A percentile compares a stretch with the other conserved stretches of the same genome.
These are phyloP conservation scores for Cirrhinus mrigala DNA, from an alignment of 2,797 vertebrate genomes.

Conservation along the genomic window DNA sequence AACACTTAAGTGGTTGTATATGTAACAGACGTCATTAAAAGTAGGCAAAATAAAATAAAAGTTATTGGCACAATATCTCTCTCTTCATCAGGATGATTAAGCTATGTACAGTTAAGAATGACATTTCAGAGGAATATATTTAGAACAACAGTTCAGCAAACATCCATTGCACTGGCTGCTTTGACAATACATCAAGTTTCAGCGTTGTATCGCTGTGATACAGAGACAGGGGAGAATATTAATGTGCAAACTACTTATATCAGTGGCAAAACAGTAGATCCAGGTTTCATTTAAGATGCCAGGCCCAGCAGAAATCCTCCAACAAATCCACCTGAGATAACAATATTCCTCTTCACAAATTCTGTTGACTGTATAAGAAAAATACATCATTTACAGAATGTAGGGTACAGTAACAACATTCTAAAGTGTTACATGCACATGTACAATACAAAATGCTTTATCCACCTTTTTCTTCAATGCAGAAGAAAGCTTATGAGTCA, in stretches of 20 bases:
- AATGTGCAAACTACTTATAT: constrained; percentile 7
- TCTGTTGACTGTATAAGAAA: constrained; percentile 86
- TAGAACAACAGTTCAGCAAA: constrained; percentile 23
- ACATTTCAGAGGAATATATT: constrained; percentile 18
- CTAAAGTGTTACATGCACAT: not conserved
- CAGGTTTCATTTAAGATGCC: constrained; percentile 82
- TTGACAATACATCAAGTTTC: constrained; percentile 11
- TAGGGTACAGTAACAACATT: not conserved
- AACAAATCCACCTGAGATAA: constrained; percentile 93
- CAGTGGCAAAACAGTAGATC: constrained; percentile 39
- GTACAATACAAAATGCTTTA: not conserved
- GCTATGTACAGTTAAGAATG: constrained; percentile 18
- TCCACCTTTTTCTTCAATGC: too few relatives aligned
- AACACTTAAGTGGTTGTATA: constrained; percentile 22
- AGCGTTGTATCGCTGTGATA: constrained; percentile 1
- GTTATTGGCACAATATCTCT: constrained; percentile 22
- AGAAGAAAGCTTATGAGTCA: too few relatives aligned
- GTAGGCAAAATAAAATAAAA: constrained; percentile 10
- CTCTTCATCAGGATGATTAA: not conserved
- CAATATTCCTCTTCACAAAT: constrained; percentile 97
- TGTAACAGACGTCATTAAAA: not conserved
- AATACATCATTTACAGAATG: constrained; percentile 2
- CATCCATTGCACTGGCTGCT: constrained; percentile 27
- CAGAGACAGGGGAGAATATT: constrained; percentile 13
- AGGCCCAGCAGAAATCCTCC: constrained; percentile 97